Evolutionary conservation across 2,797 vertebrate genomes (phyloP), one percentile per base, ranked within the genome.

Genomic region (Corythornis leucogaster): DNA sequence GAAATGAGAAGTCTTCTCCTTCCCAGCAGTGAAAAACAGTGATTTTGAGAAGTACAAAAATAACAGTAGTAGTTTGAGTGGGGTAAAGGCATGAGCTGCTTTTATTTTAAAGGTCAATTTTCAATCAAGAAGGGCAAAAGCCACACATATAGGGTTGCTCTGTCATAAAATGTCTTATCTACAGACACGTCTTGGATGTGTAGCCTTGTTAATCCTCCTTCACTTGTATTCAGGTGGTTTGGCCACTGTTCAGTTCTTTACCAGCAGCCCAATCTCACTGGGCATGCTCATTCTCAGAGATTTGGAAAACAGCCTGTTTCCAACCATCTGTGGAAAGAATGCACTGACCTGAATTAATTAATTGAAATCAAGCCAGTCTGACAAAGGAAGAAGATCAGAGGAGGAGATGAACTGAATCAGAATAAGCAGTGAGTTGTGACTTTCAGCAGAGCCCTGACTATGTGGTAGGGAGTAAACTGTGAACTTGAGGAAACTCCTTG

Each of bases 341-440:
- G 74, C 51, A 38, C 40, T 87, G 87, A 93, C 81, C 82, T 89
- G 89, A 76, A 95, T 62, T 78, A 89, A 91, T n/a, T 62, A 83
- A 40, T 43, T 78, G 66, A 95, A 81, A 89, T 85, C 16, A 81
- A 78, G 85, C 40, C 76, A 93, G 63, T 8, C 69, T 87, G 71
- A 51, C 18, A 50, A 66, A 70, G 17, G 59, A 63, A 73, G 18
- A n/a, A 85, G 31, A 85, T 48, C 64, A 59, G 85, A 78, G 69
- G 12, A 75, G 74, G 54, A 89, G 45, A 61, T 1, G 11, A 45
- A 40, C 14, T 61, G 74, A 79, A 79, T 6, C 2, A 1, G 69
- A 75, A 70, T 28, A 71, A 75, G 21, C 7, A 80, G 40, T 0
- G 16, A 71, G 69, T 26, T 79, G 63, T 59, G 55, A 59, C 48